These are phyloP conservation scores for Melanocharis versteri DNA, from an alignment of 2,113 vertebrate genomes.

Conservation along the genomic window DNA sequence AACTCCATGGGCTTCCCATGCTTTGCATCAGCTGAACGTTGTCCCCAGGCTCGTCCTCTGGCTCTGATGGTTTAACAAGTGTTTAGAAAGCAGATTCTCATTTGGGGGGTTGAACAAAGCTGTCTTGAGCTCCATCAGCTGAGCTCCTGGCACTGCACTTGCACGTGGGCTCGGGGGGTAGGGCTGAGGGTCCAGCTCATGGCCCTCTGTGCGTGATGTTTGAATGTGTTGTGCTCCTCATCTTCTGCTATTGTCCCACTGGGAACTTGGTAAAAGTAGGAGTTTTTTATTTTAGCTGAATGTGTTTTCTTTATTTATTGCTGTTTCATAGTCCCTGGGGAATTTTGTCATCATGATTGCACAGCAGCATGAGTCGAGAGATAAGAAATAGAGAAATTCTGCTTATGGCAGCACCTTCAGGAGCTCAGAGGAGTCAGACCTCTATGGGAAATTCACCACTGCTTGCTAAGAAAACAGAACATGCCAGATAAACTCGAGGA, in stretches of 20 bases:
- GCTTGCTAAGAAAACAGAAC: background rate
- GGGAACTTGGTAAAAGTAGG: background rate
- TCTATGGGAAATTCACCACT: background rate
- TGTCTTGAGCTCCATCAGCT: background rate
- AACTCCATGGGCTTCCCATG: background rate
- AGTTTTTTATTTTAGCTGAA: background rate
- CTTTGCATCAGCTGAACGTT: background rate
- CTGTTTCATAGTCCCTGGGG: background rate
- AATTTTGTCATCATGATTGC: background rate
- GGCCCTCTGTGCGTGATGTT: background rate
- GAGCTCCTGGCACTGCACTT: background rate
- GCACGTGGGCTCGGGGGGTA: background rate
- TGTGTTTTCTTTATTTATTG: background rate
- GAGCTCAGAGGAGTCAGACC: background rate
- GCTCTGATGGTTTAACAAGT: background rate
- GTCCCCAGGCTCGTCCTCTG: background rate
- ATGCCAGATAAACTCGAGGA: accelerated
- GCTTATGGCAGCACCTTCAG: background rate
- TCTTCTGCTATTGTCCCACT: background rate
- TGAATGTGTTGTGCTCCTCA: background rate
- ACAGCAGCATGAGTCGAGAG: background rate
- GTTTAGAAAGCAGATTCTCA: background rate
- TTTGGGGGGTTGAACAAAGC: background rate
- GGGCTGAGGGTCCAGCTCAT: background rate
- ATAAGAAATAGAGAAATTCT: background rate